phyloP scores from a whole-genome alignment of 2,888 invertebrate genomes.

The Bombylius discolor region DNA sequence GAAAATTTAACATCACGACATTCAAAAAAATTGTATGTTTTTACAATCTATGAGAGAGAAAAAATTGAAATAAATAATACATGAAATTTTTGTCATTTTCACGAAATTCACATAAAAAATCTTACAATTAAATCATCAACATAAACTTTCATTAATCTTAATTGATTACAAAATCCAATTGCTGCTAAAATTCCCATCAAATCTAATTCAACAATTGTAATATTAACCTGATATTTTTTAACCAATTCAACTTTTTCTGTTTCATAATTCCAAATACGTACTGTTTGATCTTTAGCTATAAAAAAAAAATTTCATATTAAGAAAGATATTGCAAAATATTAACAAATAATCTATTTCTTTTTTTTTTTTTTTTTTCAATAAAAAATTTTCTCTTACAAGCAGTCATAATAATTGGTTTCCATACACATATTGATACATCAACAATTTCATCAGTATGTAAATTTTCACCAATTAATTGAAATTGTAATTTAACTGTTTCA shows the following conservation, averaged over 20 bases:
- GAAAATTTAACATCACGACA: slow-evolving; percentile 73
- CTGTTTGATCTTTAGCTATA: slow-evolving; percentile 58
- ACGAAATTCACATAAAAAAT: neutral
- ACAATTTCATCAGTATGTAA: slow-evolving; percentile 73
- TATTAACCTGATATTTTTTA: slow-evolving; percentile 68
- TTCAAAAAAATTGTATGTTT: slow-evolving; percentile 43
- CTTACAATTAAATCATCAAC: slow-evolving; percentile 65
- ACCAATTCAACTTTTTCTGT: slow-evolving; percentile 63
- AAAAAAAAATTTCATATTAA: too few species aligned
- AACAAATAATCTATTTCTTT: too few species aligned
- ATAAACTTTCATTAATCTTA: slow-evolving; percentile 74
- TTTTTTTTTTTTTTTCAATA: too few species aligned
- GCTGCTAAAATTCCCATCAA: slow-evolving; percentile 72
- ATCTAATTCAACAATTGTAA: slow-evolving; percentile 57
- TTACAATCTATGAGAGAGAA: slow-evolving; percentile 24
- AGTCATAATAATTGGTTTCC: slow-evolving; percentile 85
- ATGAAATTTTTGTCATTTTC: too few species aligned
- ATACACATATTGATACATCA: slow-evolving; percentile 68
- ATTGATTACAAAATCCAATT: slow-evolving; percentile 81
- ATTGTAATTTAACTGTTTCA: slow-evolving; percentile 22
- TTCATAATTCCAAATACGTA: slow-evolving; percentile 87
- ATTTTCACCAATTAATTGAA: slow-evolving; percentile 54
- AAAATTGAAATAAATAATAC: too few species aligned
- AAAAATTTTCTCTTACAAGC: slow-evolving; percentile 30
- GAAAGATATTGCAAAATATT: too few species aligned